phyloP scores from a whole-genome alignment of 1,140 invertebrate genomes.

The Bursaphelenchus mucronatus region DNA sequence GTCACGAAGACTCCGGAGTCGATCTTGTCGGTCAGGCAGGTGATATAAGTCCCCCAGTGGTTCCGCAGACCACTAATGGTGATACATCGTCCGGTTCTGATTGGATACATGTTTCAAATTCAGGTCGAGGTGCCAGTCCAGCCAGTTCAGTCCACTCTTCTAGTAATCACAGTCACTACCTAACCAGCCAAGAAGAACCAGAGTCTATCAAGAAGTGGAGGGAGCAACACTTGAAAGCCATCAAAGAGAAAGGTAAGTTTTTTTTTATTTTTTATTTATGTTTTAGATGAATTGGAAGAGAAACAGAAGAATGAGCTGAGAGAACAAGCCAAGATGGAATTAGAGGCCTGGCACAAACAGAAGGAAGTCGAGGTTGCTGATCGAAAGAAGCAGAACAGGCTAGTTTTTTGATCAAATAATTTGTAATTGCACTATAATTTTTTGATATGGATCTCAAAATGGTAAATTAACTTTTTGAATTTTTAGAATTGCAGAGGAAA shows the following conservation, averaged over 20 bases:
- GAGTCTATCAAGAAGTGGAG: constrained; percentile 54
- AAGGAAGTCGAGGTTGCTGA: constrained; percentile 28
- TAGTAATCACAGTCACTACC: background rate
- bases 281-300: constrained; percentile 43
- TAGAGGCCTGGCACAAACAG: constrained; percentile 47
- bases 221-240: constrained; percentile 39
- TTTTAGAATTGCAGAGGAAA: constrained; percentile 11
- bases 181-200: constrained; percentile 39
- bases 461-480: background rate
- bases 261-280: constrained; percentile 15
- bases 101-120: constrained; percentile 7
- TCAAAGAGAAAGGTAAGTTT: constrained; percentile 36
- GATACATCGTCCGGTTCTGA: background rate
- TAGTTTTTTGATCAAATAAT: background rate
- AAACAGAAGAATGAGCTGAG: constrained; percentile 47
- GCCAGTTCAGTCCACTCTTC: constrained; percentile 11
- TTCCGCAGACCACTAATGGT: constrained; percentile 24
- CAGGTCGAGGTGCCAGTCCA: constrained; percentile 4
- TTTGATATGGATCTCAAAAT: no score
- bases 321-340: constrained; percentile 47
- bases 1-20: constrained; percentile 36
- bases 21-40: constrained; percentile 30
- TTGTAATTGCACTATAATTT: background rate
- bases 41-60: constrained; percentile 14
- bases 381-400: constrained; percentile 45